These are phyloP conservation scores for Gallinago solitaria DNA, from an alignment of 2,797 vertebrate genomes.

Conservation along the genomic window DNA sequence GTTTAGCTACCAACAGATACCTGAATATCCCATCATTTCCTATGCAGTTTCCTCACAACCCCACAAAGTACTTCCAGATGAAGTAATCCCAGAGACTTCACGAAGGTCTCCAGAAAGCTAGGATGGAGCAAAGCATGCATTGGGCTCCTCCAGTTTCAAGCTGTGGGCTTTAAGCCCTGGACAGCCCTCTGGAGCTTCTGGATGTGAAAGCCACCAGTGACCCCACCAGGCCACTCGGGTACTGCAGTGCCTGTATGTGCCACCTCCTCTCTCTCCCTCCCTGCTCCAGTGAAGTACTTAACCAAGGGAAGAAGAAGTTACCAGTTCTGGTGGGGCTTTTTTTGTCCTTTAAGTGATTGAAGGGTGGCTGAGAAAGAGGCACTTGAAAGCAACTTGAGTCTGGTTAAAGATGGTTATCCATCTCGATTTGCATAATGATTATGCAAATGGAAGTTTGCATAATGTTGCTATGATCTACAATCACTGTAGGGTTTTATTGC, in stretches of 20 bases:
- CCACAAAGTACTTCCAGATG: not conserved
- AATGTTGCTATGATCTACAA: conserved; percentile 14
- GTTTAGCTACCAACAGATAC: not conserved
- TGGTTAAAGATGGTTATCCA: conserved; percentile 62
- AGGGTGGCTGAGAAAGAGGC: conserved; percentile 1
- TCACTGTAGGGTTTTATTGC: not conserved
- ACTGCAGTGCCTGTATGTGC: not conserved
- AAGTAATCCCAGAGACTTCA: not conserved
- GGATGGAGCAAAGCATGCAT: accelerated
- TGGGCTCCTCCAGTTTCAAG: not conserved
- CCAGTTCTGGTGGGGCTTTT: not conserved
- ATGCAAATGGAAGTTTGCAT: conserved; percentile 14
- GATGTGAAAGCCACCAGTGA: conserved; percentile 30
- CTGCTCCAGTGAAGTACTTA: not conserved
- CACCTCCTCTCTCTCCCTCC: not conserved
- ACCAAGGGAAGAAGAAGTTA: not conserved
- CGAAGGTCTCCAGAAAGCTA: not conserved
- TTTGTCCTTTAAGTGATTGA: not conserved
- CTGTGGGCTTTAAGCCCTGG: accelerated
- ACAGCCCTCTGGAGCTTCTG: not conserved
- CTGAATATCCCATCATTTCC: not conserved
- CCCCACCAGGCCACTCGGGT: not conserved
- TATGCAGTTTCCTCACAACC: not conserved
- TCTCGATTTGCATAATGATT: conserved; percentile 64
- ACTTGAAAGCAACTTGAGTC: conserved; percentile 46